Percentiles rank a stretch among this genome's conserved stretches.
Conservation (phyloP, 2,797 vertebrate species). For the Sebastes aleutianus region DNA sequence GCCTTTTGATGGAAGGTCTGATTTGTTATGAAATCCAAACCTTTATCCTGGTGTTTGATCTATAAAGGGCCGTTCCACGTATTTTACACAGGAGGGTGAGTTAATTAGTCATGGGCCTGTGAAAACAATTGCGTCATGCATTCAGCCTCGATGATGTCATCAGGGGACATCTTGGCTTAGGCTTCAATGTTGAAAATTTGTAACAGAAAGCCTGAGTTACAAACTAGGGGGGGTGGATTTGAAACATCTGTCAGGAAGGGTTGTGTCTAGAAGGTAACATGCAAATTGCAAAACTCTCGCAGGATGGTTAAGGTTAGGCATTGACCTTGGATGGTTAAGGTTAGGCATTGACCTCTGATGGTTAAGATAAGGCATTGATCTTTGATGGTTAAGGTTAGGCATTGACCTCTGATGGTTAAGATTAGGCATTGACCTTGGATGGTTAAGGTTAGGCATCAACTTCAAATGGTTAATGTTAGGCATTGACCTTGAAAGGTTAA, state of each 20-base stretch:
- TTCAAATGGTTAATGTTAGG: fast-evolving
- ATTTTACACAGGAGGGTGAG: background rate
- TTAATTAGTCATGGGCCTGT: background rate
- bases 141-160: background rate
- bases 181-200: background rate
- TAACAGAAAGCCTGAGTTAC: background rate
- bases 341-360: fast-evolving
- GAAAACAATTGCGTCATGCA: background rate
- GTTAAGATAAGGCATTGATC: too few species aligned
- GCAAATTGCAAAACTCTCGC: too few species aligned
- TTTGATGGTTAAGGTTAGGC: fast-evolving
- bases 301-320: too few species aligned
- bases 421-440: fast-evolving
- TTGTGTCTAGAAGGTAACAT: too few species aligned
- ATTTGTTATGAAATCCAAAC: slow-evolving; percentile 32
- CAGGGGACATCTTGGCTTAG: background rate
- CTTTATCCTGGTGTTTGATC: slow-evolving; percentile 22
- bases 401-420: fast-evolving
- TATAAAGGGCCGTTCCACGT: slow-evolving; percentile 4
- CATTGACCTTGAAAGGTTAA: too few species aligned
- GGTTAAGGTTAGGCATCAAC: too few species aligned
- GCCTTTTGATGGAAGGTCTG: slow-evolving; percentile 12
- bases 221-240: too few species aligned
- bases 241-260: background rate
- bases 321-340: fast-evolving